phyloP scores from a whole-genome alignment of 2,888 invertebrate species.

The Lasioglossum lativentre region DNA sequence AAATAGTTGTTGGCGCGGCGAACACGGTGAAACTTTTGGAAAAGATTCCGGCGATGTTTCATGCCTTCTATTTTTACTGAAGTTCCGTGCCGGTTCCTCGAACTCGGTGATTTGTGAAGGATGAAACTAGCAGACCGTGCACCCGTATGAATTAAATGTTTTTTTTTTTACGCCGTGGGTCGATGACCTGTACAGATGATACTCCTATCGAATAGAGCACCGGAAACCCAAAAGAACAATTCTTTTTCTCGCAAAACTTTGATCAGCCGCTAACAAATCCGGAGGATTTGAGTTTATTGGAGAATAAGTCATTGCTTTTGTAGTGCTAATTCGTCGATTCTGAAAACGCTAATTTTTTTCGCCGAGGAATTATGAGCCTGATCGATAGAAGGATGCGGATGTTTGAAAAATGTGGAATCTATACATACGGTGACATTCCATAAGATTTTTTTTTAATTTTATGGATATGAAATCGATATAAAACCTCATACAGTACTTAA shows the following conservation, averaged over 20 bases:
- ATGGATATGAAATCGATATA: no score
- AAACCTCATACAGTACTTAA: no score
- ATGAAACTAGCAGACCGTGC: constrained; percentile 34
- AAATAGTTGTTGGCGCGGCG: constrained; percentile 36
- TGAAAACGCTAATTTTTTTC: no score
- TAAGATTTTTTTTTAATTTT: no score
- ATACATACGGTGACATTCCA: no score
- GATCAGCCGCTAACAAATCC: neutral
- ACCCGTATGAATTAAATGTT: constrained; percentile 45
- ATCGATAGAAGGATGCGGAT: no score
- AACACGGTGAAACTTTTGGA: constrained; percentile 36
- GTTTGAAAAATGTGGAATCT: no score
- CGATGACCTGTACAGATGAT: constrained; percentile 3
- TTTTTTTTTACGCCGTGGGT: constrained; percentile 6
- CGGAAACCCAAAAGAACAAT: neutral
- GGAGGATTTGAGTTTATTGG: neutral
- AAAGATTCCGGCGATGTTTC: constrained; percentile 30
- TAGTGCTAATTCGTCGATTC: no score
- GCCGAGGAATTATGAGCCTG: no score
- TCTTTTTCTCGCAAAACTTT: neutral
- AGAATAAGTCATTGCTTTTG: no score
- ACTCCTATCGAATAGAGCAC: neutral
- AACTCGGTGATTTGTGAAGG: constrained; percentile 42
- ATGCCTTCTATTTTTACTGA: constrained; percentile 36
- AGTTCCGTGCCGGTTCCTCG: constrained; percentile 31